Conservation (phyloP, 37 sponge, comb jelly and placozoan genomes). For the Bolinopsis microptera region DNA sequence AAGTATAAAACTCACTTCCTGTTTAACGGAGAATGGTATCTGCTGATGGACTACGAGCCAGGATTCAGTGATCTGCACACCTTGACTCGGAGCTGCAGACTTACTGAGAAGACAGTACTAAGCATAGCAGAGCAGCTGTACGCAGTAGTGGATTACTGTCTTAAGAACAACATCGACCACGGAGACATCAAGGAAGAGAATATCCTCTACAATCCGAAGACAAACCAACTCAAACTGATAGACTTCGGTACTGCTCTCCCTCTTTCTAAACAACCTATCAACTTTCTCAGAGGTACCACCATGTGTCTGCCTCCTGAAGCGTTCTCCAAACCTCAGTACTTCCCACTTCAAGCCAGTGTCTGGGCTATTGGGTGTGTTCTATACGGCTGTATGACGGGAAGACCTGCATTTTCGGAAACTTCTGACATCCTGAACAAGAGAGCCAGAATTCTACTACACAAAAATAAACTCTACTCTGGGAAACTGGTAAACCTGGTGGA, state of each 20-base stretch:
- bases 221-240: not conserved
- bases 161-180: constrained; percentile 37
- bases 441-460: not conserved
- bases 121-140: not conserved
- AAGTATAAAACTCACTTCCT: constrained; percentile 38
- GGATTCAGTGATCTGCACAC: constrained; percentile 11
- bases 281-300: constrained; percentile 17
- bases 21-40: constrained; percentile 12
- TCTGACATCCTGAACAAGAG: constrained; percentile 51
- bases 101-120: not conserved
- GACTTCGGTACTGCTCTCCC: constrained; percentile 47
- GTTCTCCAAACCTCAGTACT: constrained; percentile 7
- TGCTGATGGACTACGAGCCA: constrained; percentile 49
- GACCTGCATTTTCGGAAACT: not conserved
- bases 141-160: constrained; percentile 8
- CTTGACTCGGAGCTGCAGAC: not conserved
- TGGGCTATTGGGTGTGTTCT: constrained; percentile 30
- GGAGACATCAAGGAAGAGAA: constrained; percentile 62
- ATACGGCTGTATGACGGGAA: constrained; percentile 29
- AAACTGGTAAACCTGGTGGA: not conserved
- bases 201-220: constrained; percentile 33
- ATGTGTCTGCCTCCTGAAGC: constrained; percentile 57
- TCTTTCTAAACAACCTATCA: not conserved
- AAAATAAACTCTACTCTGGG: not conserved
- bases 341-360: constrained; percentile 24